Evolutionary conservation across 1,140 invertebrate genomes (phyloP), one percentile per base, ranked within the genome.

Genomic region (Pseudomyrmex flavicornis): DNA sequence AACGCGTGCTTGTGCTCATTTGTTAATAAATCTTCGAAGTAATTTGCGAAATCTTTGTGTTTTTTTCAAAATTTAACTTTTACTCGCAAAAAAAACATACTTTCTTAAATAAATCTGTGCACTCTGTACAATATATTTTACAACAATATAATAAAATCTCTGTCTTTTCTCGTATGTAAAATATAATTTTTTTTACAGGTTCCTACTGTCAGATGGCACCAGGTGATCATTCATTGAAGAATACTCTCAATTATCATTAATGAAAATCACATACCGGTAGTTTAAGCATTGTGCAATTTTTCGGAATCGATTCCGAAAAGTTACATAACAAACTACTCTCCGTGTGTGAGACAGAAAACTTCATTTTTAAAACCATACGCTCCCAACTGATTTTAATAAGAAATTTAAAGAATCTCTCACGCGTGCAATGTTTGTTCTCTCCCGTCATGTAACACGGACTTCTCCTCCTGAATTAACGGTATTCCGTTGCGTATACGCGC

Each of bases 161-260:
- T 35, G 35, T 44, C n/a, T 58, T 20, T 46, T 59, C 56, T 74
- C 56, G 15, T 65, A 5, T 79, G 44, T 4, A 59, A 69, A 20
- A 48, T 0, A 12, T 13, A 12, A 1, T 70, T 85, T 89, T 85
- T 84, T 74, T 92, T 91, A 13, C 89, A 94, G 93, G 91, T 89
- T 90, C 92, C 70, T 91, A 93, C 77, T 94, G 93, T 91, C 93
- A 92, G 82, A 93, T 93, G 92, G 93, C 93, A 54, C 93, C 93
- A 93, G 92, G 93, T 93, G 90, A 92, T 83, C 87, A 62, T 69
- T 68, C 44, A 26, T 63, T 1, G 0, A 50, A 48, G 13, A 58
- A 17, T 22, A 17, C 46, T 22, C 46, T 17, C 15, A 46, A 22
- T 61, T 22, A 22, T 20, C 9, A 12, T 17, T 35, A 35, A 35